Evolutionary conservation across 2,888 invertebrate species (phyloP).

Genomic region (Drosophila crucigera): DNA sequence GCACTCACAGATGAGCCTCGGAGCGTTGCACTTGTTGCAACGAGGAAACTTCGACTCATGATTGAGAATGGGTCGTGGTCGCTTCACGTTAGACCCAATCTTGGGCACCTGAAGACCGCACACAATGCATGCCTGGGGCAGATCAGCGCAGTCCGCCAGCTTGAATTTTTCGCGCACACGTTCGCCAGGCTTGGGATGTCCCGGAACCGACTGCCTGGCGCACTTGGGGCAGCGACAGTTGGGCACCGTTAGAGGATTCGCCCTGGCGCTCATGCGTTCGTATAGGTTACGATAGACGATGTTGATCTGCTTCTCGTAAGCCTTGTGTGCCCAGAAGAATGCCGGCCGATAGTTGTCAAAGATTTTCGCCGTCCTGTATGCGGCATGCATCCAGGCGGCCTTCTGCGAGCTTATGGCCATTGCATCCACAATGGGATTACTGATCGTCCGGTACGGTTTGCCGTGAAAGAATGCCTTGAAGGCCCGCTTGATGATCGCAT

Average conservation of each 20-base stretch:
- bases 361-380: conserved; percentile 73
- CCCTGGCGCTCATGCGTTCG: conserved; percentile 66
- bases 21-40: conserved; percentile 68
- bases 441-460: conserved; percentile 63
- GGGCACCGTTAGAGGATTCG: conserved; percentile 56
- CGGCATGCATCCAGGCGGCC: conserved; percentile 81
- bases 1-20: conserved; percentile 79
- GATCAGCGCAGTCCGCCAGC: conserved; percentile 46
- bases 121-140: conserved; percentile 59
- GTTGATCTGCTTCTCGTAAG: conserved; percentile 70
- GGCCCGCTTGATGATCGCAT: conserved; percentile 80
- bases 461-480: conserved; percentile 83
- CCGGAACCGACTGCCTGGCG: conserved; percentile 48
- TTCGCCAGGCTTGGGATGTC: conserved; percentile 35
- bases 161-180: conserved; percentile 38
- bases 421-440: conserved; percentile 75
- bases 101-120: conserved; percentile 70
- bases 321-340: conserved; percentile 75
- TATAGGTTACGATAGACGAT: conserved; percentile 65
- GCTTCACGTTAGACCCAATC: conserved; percentile 11
- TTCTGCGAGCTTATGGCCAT: conserved; percentile 67
- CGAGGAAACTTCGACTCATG: conserved; percentile 61
- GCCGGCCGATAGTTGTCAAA: conserved; percentile 74
- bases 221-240: conserved; percentile 64
- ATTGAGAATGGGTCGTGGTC: conserved; percentile 58